Conservation (phyloP, 2,797 vertebrate species). For the Chrysocyon brachyurus region DNA sequence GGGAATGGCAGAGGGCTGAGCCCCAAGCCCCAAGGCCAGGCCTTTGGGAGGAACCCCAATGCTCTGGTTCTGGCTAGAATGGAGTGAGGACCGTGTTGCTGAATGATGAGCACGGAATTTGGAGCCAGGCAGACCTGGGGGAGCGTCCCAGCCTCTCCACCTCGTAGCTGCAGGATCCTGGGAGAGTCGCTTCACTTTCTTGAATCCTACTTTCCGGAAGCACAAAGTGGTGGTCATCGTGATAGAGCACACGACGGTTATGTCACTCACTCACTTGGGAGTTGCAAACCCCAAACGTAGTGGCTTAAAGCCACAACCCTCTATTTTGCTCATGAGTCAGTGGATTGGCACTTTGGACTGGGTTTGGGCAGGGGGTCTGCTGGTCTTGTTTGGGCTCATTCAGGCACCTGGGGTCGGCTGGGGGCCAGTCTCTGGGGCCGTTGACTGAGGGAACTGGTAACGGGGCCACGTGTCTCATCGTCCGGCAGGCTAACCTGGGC, state of each 20-base stretch:
- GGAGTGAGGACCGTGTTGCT: neutral
- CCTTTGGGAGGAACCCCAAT: neutral
- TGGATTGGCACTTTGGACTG: neutral
- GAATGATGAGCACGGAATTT: neutral
- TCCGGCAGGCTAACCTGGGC: neutral
- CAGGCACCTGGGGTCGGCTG: neutral
- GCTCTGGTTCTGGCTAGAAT: neutral
- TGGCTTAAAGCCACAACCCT: neutral
- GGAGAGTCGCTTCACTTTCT: neutral
- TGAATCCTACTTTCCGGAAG: neutral
- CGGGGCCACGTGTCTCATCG: fast-evolving
- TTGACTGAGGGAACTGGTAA: no score
- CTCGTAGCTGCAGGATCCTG: neutral
- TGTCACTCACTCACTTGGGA: neutral
- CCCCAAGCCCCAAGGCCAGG: neutral
- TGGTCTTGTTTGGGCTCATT: neutral
- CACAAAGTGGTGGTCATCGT: neutral
- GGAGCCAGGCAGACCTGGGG: neutral
- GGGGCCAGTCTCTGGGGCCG: fast-evolving
- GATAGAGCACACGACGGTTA: neutral
- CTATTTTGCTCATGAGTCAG: neutral
- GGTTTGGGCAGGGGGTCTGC: neutral
- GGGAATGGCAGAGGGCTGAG: neutral
- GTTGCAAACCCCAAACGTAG: no score
- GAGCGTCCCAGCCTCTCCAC: no score